phyloP scores from a whole-genome alignment of 2,888 invertebrate species.

The Epistrophe eligans region DNA sequence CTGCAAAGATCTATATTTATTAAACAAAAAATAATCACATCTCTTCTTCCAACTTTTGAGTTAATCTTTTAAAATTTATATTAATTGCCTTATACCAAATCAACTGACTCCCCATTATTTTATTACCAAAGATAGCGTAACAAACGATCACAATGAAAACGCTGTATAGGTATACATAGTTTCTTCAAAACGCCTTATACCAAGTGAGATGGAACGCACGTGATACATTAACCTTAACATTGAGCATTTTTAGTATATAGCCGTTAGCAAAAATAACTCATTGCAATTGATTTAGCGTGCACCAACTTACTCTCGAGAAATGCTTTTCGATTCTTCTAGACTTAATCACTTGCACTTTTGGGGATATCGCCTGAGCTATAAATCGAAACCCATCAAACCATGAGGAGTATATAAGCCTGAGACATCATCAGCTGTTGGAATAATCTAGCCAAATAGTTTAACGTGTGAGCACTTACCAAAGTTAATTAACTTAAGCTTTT shows the following conservation, averaged over 20 bases:
- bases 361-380: slow-evolving; percentile 67
- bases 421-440: slow-evolving; percentile 62
- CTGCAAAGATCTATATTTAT: neutral
- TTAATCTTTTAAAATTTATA: slow-evolving; percentile 7
- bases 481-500: slow-evolving; percentile 11
- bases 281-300: slow-evolving; percentile 59
- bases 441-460: slow-evolving; percentile 53
- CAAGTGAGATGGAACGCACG: slow-evolving; percentile 73
- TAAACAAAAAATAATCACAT: neutral
- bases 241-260: slow-evolving; percentile 51
- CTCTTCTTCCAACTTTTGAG: neutral
- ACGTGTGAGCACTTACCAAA: slow-evolving; percentile 53
- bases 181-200: slow-evolving; percentile 21
- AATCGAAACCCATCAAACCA: slow-evolving; percentile 66
- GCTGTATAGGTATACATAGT: neutral
- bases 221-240: slow-evolving; percentile 74
- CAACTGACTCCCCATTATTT: slow-evolving; percentile 33
- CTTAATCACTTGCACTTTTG: slow-evolving; percentile 34
- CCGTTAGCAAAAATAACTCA: slow-evolving; percentile 13
- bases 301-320: slow-evolving; percentile 22
- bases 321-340: slow-evolving; percentile 30
- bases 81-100: neutral
- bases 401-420: slow-evolving; percentile 69
- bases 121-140: slow-evolving; percentile 19
- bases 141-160: slow-evolving; percentile 26